These are phyloP conservation scores for Ctenosaura bakeri DNA, from an alignment of 2,797 vertebrate species.

Conservation along the genomic window DNA sequence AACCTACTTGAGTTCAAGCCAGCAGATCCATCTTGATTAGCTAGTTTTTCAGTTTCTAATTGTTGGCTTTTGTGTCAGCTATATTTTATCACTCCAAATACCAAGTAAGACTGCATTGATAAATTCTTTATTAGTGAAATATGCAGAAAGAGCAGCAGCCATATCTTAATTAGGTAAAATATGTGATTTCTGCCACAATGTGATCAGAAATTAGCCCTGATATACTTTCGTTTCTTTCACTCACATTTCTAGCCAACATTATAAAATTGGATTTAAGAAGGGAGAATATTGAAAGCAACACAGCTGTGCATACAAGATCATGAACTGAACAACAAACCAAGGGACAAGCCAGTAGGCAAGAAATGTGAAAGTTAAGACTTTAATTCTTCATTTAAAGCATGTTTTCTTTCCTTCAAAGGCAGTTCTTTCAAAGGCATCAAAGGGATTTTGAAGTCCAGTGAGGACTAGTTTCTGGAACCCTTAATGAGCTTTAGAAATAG, in stretches of 20 bases:
- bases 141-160: slow-evolving; percentile 67
- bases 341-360: not conserved
- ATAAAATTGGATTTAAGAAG: slow-evolving; percentile 11
- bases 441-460: not conserved
- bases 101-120: slow-evolving; percentile 61
- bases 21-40: slow-evolving; percentile 67
- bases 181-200: slow-evolving; percentile 65
- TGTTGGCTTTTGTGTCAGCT: slow-evolving; percentile 61
- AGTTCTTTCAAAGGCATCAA: not conserved
- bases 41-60: slow-evolving; percentile 42
- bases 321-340: not conserved
- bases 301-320: not conserved
- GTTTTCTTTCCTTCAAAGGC: not conserved
- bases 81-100: slow-evolving; percentile 66
- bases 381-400: not conserved
- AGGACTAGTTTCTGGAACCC: not conserved
- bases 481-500: slow-evolving; percentile 4
- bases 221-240: not conserved
- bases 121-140: slow-evolving; percentile 70
- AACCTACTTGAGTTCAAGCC: slow-evolving; percentile 20
- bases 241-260: slow-evolving; percentile 16
- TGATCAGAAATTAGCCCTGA: slow-evolving; percentile 49
- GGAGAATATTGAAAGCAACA: not conserved
- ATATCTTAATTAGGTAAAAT: slow-evolving; percentile 78
- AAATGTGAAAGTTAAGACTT: not conserved